A percentile compares a stretch with the other conserved stretches of the same genome.
Conservation (phyloP, 2,888 invertebrate genomes). For the Trachelus troglodyta region DNA sequence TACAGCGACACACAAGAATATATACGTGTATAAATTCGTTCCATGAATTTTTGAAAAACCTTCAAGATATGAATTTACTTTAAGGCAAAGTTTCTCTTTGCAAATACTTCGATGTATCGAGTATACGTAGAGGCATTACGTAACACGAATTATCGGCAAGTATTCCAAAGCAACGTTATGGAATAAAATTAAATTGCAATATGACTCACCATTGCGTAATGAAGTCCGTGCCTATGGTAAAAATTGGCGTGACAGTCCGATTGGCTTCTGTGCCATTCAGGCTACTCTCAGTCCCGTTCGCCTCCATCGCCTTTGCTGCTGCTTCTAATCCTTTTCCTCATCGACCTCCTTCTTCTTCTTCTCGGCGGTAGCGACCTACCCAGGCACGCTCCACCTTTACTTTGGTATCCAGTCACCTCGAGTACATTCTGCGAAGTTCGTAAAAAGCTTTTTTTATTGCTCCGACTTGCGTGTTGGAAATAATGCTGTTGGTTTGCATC, state of each 20-base stretch:
- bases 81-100: background rate
- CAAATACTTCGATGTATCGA: background rate
- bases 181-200: background rate
- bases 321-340: constrained; percentile 12
- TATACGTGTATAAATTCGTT: background rate
- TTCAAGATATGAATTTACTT: background rate
- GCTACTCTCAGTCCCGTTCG: constrained; percentile 53
- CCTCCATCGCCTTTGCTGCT: constrained; percentile 47
- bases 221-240: constrained; percentile 80
- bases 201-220: constrained; percentile 80
- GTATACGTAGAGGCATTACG: background rate
- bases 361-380: constrained; percentile 1
- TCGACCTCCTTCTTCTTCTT: constrained; percentile 9
- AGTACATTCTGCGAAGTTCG: constrained; percentile 11
- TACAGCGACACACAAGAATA: background rate
- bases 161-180: background rate
- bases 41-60: background rate
- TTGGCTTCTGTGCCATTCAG: constrained; percentile 68
- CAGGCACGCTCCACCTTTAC: background rate
- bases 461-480: background rate
- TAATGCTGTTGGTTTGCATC: background rate
- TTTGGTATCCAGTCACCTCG: constrained; percentile 14
- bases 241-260: constrained; percentile 79
- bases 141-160: background rate
- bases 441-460: background rate